Evolutionary conservation across 2,888 invertebrate genomes (phyloP), one percentile per base, ranked within the genome.

Genomic region (Eristalis pertinax): DNA sequence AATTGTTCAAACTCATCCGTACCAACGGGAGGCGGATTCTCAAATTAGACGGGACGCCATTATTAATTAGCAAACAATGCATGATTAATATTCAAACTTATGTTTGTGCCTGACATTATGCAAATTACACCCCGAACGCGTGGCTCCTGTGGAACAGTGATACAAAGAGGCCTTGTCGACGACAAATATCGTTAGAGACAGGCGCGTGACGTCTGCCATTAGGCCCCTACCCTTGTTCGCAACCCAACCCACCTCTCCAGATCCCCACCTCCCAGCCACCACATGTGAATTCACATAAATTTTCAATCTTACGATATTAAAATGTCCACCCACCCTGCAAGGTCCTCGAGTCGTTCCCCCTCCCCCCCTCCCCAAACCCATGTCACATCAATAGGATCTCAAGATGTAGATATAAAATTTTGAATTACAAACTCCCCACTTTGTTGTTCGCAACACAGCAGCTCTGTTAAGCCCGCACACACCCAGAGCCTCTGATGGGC

Each of bases 1-100:
- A 62, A 82, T 73, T 67, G 41, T 72, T 70, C 24, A 70, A 38
- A 70, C 22, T 10, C 32, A 32, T 32, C 32, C 32, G 32, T 32
- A 32, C 8, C 32, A 32, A 32, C 50, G 1, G n/a, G 24, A 70
- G 2, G 62, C 10, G 60, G 26, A 13, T 82, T 67, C 62, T 64
- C 38, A 77, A 78, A 86, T 86, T 78, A 72, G 68, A 60, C 43
- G 77, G 81, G 65, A 76, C 65, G 62, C 70, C 69, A 26, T 65
- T 78, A 82, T 86, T 86, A 86, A 86, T 86, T 86, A 86, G 86
- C 75, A 86, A 86, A 86, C 86, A 86, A 86, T 86, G 50, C 72
- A 79, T 86, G 82, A 86, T 86, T 86, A 82, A 82, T 86, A 86
- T 82, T 82, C 78, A 86, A 86, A 86, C 75, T 82, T 78, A 70